Percentiles rank a stretch among this genome's conserved stretches.
Conservation (phyloP, 2,888 invertebrate genomes). For the Acleris emargana region DNA sequence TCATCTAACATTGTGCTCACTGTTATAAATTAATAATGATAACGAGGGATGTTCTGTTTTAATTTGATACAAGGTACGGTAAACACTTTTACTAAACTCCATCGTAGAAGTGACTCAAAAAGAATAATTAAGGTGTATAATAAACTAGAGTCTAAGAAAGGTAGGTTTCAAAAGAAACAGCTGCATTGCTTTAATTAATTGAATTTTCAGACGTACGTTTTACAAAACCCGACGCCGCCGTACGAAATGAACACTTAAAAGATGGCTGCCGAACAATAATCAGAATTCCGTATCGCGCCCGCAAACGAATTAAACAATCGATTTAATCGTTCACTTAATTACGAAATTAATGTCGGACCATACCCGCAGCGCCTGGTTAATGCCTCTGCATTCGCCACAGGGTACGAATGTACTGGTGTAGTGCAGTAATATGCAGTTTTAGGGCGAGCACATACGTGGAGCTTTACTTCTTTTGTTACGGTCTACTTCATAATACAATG, state of each 20-base stretch:
- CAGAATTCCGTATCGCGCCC: slow-evolving; percentile 52
- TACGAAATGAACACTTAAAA: slow-evolving; percentile 33
- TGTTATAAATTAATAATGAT: too few species aligned
- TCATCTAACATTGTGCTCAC: neutral
- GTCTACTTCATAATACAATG: too few species aligned
- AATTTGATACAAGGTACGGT: too few species aligned
- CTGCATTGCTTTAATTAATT: neutral
- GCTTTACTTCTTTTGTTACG: too few species aligned
- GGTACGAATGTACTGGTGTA: slow-evolving; percentile 8
- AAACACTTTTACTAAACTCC: too few species aligned
- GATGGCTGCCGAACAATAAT: slow-evolving; percentile 49
- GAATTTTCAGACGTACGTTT: neutral
- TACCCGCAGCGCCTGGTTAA: slow-evolving; percentile 48
- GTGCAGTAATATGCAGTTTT: slow-evolving; percentile 1
- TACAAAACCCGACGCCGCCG: neutral
- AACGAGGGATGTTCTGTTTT: too few species aligned
- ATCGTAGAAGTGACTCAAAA: too few species aligned
- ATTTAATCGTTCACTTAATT: slow-evolving; percentile 73
- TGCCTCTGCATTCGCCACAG: slow-evolving; percentile 47
- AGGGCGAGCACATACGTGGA: neutral
- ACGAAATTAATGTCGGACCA: slow-evolving; percentile 68
- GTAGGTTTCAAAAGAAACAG: neutral
- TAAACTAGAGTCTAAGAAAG: neutral
- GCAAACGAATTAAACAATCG: slow-evolving; percentile 72
- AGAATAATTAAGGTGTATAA: too few species aligned